Conservation (phyloP, 2,888 invertebrate genomes). For the Nipponacmea schrenckii region DNA sequence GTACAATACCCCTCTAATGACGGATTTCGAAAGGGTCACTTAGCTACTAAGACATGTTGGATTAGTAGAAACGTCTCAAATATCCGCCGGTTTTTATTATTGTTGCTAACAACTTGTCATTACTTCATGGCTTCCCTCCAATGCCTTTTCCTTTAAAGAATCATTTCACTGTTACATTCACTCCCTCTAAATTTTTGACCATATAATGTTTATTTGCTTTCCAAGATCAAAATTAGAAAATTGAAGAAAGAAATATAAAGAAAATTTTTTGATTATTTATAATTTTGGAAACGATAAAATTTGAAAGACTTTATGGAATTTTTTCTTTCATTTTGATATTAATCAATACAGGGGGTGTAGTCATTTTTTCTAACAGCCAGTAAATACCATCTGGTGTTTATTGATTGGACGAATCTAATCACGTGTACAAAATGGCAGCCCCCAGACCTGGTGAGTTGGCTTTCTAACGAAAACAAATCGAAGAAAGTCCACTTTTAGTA, state of each 20-base stretch:
- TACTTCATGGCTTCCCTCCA: slow-evolving; percentile 5
- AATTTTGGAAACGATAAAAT: too few species aligned
- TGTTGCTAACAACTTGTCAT: too few species aligned
- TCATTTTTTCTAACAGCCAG: not conserved
- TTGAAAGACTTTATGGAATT: not conserved
- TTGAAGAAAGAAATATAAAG: not conserved
- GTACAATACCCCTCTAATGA: too few species aligned
- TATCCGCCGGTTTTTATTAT: too few species aligned
- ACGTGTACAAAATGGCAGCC: slow-evolving; percentile 56
- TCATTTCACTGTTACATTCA: slow-evolving; percentile 1
- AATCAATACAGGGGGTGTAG: too few species aligned
- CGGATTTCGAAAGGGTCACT: too few species aligned
- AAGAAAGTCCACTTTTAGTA: not conserved
- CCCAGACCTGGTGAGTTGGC: slow-evolving; percentile 58
- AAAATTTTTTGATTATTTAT: too few species aligned
- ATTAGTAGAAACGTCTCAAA: too few species aligned
- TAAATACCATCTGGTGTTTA: slow-evolving; percentile 20
- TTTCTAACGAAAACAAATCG: slow-evolving; percentile 10
- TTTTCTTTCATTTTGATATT: slow-evolving; percentile 5
- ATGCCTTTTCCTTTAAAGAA: not conserved
- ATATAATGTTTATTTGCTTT: too few species aligned
- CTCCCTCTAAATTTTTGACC: not conserved
- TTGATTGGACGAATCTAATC: slow-evolving; percentile 33
- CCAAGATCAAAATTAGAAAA: too few species aligned
- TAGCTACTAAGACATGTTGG: too few species aligned